Evolutionary conservation across 2,113 vertebrate genomes (phyloP).

Genomic region (Euleptes europaea): DNA sequence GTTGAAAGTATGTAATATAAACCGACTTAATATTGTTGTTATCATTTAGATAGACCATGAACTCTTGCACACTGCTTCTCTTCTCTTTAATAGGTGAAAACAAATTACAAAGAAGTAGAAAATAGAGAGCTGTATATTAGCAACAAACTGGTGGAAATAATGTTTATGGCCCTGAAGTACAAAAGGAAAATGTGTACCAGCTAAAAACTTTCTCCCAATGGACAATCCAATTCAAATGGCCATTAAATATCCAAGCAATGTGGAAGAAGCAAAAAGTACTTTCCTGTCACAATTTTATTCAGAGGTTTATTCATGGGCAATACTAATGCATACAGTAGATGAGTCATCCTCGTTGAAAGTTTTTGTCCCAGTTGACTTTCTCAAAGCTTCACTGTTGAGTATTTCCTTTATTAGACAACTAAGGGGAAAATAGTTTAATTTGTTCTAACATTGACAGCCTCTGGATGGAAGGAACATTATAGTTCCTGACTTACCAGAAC

Average conservation of each 20-base stretch:
- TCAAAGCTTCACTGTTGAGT: conserved; percentile 44
- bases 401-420: conserved; percentile 38
- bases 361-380: conserved; percentile 44
- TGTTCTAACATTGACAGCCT: conserved; percentile 25
- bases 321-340: conserved; percentile 49
- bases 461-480: not conserved
- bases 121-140: conserved; percentile 38
- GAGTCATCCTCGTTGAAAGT: conserved; percentile 54
- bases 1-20: not conserved
- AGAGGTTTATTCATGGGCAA: conserved; percentile 33
- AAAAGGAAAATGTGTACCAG: conserved; percentile 43
- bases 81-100: conserved; percentile 24
- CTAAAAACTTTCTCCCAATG: conserved; percentile 45
- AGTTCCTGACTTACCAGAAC: not conserved
- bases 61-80: conserved; percentile 6
- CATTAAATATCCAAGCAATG: conserved; percentile 51
- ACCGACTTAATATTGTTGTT: conserved; percentile 24
- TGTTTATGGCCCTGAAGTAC: conserved; percentile 37
- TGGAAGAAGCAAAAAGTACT: conserved; percentile 33
- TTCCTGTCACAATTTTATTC: conserved; percentile 33
- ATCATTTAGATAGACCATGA: conserved; percentile 30
- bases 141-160: conserved; percentile 47
- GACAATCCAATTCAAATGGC: conserved; percentile 42
- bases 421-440: conserved; percentile 48
- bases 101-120: conserved; percentile 32